These are phyloP conservation scores for Psilanteris sp. DNA, from an alignment of 1,140 invertebrate species.

Conservation along the genomic window DNA sequence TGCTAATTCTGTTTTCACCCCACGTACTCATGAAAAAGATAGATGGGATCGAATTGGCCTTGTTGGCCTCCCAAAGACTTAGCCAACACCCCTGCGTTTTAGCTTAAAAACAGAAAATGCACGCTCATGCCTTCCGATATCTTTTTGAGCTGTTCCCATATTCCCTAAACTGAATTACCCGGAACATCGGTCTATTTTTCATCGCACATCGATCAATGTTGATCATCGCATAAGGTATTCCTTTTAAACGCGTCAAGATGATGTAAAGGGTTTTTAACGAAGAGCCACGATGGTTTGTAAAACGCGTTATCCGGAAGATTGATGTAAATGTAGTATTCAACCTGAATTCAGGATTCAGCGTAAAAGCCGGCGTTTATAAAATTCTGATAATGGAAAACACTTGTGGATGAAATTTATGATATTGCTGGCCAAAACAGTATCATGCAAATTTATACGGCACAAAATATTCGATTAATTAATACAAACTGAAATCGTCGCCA, in stretches of 20 bases:
- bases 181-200: slow-evolving; percentile 46
- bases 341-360: slow-evolving; percentile 51
- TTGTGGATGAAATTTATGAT: slow-evolving; percentile 60
- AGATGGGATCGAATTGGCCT: slow-evolving; percentile 60
- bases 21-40: slow-evolving; percentile 50
- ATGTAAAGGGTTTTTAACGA: slow-evolving; percentile 59
- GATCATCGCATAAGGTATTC: slow-evolving; percentile 53
- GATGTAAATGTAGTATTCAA: slow-evolving; percentile 58
- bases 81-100: slow-evolving; percentile 39
- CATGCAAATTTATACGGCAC: slow-evolving; percentile 16
- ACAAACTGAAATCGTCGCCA: no score
- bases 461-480: slow-evolving; percentile 24
- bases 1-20: slow-evolving; percentile 32
- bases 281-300: slow-evolving; percentile 50
- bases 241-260: slow-evolving; percentile 55
- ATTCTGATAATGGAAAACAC: slow-evolving; percentile 61
- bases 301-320: slow-evolving; percentile 57
- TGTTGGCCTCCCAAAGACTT: slow-evolving; percentile 68
- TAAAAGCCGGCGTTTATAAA: slow-evolving; percentile 57
- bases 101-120: slow-evolving; percentile 60
- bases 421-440: slow-evolving; percentile 19
- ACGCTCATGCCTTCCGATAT: slow-evolving; percentile 49
- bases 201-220: slow-evolving; percentile 53
- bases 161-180: slow-evolving; percentile 55
- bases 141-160: slow-evolving; percentile 37